Evolutionary conservation across 2,113 vertebrate genomes (phyloP).

Genomic region (Pseudorectes ferrugineus): DNA sequence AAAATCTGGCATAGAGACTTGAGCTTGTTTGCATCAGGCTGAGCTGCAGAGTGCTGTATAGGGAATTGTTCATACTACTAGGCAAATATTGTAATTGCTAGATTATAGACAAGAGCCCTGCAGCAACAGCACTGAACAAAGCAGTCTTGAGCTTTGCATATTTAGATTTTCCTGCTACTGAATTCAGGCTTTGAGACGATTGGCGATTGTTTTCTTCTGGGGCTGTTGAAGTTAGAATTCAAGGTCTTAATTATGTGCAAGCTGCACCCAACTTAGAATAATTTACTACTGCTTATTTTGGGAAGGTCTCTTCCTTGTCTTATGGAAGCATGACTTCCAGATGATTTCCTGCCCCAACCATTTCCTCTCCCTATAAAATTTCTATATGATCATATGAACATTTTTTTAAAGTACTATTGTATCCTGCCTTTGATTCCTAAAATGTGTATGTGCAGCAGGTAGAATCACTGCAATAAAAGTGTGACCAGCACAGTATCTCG

Average conservation of each 20-base stretch:
- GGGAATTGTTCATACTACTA: background rate
- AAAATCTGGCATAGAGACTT: background rate
- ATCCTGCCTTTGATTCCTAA: background rate
- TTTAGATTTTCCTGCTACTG: background rate
- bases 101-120: constrained; percentile 17
- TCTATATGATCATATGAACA: background rate
- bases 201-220: background rate
- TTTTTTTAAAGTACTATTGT: background rate
- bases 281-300: background rate
- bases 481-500: background rate
- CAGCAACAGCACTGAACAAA: constrained; percentile 8
- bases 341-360: background rate
- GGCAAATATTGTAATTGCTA: constrained; percentile 34
- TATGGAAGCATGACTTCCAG: background rate
- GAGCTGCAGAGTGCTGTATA: background rate
- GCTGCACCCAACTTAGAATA: background rate
- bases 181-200: background rate
- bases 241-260: background rate
- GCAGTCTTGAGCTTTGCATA: background rate
- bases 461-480: background rate
- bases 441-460: fast-evolving
- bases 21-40: background rate
- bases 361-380: background rate
- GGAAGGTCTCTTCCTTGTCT: background rate
- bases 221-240: background rate